Base-by-base conservation (phyloP, 2,797 vertebrate species). In the Ibycter americanus region DNA sequence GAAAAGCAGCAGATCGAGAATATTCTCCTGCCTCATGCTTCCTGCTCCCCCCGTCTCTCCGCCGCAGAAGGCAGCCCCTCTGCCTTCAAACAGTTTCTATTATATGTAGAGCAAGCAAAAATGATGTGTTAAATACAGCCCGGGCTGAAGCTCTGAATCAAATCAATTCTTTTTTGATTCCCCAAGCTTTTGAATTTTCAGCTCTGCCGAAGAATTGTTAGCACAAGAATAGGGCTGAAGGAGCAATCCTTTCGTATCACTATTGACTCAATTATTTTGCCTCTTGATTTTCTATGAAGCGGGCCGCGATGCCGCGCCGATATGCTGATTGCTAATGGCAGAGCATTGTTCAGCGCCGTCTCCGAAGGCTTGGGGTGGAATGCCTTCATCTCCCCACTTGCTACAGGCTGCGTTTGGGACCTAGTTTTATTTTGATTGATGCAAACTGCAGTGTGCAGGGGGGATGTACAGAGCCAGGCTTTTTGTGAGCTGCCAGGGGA, bases 321-420 rank as follows among this genome's bases (percentile, higher is more conserved):
- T 89, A 12, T 52, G 74, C 91, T 97, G 97, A 97, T 97, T 97
- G 96, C 97, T 96, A 21, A 97, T 92, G 97, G 93, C 90, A 65
- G 44, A 14, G 82, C 87, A 94, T 96, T 96, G 96, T 96, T 70
- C 74, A 8, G 72, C 12, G 8, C 74, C 36, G 12, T 11, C 78
- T 40, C 63, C 7, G 25, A 42, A 71, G 90, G 89, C 79, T 44
- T 15, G 32, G 93, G 56, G 62, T 19, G 83, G 44, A 68, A 46
- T 54, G 5, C 27, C 84, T 62, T 62, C 91, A 27, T 27, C 94
- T 40, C 84, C 93, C 44, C 15, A 2, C 31, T 6, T 4, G 10
- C 91, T 4, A 3, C 21, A 14, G 88, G 72, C 74, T 76, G 62
- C 93, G 4, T 11, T 26, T 27, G 84, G 84, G 29, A 47, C 83